These are phyloP conservation scores for Erythrolamprus reginae DNA, from an alignment of 2,113 vertebrate genomes.

Conservation along the genomic window DNA sequence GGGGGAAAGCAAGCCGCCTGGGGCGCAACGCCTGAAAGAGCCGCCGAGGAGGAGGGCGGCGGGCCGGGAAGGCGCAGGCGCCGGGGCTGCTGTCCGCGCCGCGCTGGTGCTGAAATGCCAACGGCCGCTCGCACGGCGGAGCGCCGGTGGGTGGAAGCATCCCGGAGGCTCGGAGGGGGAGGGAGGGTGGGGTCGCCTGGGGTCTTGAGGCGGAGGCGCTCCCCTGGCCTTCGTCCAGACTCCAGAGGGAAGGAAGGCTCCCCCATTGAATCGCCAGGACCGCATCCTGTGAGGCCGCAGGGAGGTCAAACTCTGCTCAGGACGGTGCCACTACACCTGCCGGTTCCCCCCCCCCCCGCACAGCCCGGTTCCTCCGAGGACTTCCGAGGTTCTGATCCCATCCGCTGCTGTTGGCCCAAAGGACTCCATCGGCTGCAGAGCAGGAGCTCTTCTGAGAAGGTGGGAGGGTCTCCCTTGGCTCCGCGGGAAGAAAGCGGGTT, in stretches of 20 bases:
- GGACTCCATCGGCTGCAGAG: neutral
- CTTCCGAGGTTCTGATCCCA: neutral
- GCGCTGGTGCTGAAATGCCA: conserved; percentile 9
- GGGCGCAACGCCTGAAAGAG: neutral
- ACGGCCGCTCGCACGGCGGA: neutral
- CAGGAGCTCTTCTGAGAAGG: neutral
- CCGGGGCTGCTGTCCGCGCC: conserved; percentile 4
- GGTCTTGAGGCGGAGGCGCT: neutral
- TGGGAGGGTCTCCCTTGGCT: neutral
- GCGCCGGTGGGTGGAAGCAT: neutral
- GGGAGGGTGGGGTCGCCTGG: neutral
- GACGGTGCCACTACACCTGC: neutral
- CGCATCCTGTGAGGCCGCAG: neutral
- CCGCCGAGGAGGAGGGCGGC: neutral
- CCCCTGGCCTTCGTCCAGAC: neutral
- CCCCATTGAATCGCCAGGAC: neutral
- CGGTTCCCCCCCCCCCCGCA: neutral
- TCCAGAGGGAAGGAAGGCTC: neutral
- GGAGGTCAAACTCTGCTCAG: neutral
- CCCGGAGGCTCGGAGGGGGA: neutral
- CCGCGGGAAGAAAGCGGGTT: neutral
- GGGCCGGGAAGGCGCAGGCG: neutral
- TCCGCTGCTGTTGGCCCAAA: neutral
- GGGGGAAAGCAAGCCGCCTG: neutral
- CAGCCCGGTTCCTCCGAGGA: neutral